Base-by-base conservation (phyloP, 23 tunicate species). In the Diplosoma virens region DNA sequence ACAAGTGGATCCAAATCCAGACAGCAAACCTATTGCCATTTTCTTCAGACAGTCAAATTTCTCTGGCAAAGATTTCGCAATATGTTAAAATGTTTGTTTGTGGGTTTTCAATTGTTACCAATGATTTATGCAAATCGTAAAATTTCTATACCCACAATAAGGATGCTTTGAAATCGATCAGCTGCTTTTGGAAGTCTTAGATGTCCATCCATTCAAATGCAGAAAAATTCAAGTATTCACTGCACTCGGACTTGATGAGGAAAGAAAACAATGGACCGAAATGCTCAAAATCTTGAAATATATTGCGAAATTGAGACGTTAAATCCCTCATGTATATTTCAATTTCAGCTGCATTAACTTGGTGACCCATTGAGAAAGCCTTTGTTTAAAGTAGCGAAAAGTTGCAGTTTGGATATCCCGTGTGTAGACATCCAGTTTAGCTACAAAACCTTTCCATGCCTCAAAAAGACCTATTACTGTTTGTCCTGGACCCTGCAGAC, bases 1-100 rank as follows among this genome's bases (percentile, higher is more conserved):
- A 77, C 35, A 77, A n/a, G 79, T 77, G 82, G 58, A 77, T 77
- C 77, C 82, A 77, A 77, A 77, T 77, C 79, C 82, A n/a, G n/a
- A n/a, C n/a, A n/a, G n/a, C n/a, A n/a, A n/a, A n/a, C n/a, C n/a
- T n/a, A n/a, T n/a, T 77, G 55, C 55, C 79, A 33, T 77, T 79
- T 77, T 77, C 55, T 77, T 67, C 56, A 77, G 82, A 32, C 82
- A 66, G 77, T 21, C 68, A 66, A 68, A 77, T 77, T 77, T 66
- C 77, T 68, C 55, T 36, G 65, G 65, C 21, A 66, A 66, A 66
- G 18, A 66, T 66, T 27, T 18, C 41, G 16, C 9, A 66, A 66
- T 29, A 23, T 66, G 14, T 66, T 7, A 66, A 27, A 66, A 23
- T 25, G 47, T 23, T 30, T 23, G 47, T 66, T 30, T 25, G 58